phyloP scores from a whole-genome alignment of 2,888 invertebrate species.

The Drosophila antonietae region DNA sequence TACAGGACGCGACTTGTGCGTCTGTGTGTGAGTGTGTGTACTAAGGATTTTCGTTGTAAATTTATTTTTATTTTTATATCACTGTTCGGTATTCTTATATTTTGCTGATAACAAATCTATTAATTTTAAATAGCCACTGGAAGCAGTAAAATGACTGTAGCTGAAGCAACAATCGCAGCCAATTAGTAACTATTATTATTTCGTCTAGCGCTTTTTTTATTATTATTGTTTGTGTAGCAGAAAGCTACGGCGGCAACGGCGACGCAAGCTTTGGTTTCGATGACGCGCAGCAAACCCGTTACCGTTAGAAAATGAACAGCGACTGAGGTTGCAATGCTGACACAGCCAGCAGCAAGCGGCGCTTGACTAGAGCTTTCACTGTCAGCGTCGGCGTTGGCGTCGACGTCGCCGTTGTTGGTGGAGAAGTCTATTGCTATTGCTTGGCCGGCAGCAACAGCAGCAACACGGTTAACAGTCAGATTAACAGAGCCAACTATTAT shows the following conservation, averaged over 20 bases:
- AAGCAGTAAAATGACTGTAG: constrained; percentile 8
- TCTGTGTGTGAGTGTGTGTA: constrained; percentile 49
- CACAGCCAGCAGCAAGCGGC: constrained; percentile 38
- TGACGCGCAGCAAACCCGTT: constrained; percentile 48
- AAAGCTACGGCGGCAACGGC: constrained; percentile 42
- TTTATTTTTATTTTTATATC: constrained; percentile 71
- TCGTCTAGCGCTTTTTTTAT: constrained; percentile 68
- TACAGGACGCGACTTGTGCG: constrained; percentile 29
- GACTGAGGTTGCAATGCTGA: constrained; percentile 53
- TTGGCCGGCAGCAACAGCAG: constrained; percentile 44
- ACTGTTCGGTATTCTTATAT: constrained; percentile 30
- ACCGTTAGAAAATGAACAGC: constrained; percentile 61
- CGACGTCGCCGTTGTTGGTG: constrained; percentile 9
- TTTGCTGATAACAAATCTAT: constrained; percentile 3
- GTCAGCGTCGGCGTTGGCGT: constrained; percentile 30
- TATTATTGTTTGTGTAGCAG: constrained; percentile 76
- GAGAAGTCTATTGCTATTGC: constrained; percentile 24
- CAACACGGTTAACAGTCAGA: constrained; percentile 7
- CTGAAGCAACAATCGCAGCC: constrained; percentile 31
- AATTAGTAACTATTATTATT: constrained; percentile 65
- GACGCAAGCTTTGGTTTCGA: constrained; percentile 37
- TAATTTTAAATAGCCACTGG: constrained; percentile 3
- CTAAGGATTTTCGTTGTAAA: constrained; percentile 71
- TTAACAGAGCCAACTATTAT: constrained; percentile 29
- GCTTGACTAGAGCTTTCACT: constrained; percentile 53